A percentile compares a stretch with the other conserved stretches of the same genome.
These are phyloP conservation scores for Eidolon dupreanum DNA, from an alignment of 2,797 vertebrate genomes.

Conservation along the genomic window DNA sequence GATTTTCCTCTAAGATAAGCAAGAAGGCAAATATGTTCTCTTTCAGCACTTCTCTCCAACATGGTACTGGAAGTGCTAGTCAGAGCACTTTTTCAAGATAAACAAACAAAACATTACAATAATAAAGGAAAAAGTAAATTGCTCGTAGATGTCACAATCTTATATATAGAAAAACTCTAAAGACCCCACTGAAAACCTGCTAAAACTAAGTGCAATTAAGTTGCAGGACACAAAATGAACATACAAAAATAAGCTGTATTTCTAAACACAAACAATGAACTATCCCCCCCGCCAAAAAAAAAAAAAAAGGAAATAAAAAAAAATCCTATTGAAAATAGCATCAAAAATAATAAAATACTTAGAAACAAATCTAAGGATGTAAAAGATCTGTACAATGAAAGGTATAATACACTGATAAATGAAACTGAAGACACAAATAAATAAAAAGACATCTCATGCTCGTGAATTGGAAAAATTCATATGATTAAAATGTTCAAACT, in stretches of 20 bases:
- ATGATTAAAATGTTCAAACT: neutral
- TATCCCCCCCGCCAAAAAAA: no score
- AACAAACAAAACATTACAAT: neutral
- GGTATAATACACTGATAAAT: neutral
- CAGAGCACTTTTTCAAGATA: neutral
- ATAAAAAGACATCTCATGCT: neutral
- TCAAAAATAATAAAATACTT: neutral
- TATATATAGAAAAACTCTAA: neutral
- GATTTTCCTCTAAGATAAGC: neutral
- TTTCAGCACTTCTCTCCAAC: neutral
- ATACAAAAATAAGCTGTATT: neutral
- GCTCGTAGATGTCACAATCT: neutral
- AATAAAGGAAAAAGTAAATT: neutral
- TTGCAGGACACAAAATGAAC: neutral
- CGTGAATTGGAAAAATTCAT: neutral
- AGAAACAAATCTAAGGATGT: neutral
- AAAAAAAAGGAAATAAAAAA: neutral
- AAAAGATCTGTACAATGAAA: neutral
- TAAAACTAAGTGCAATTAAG: neutral
- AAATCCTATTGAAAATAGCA: neutral
- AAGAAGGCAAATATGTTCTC: neutral
- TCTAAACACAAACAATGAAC: neutral
- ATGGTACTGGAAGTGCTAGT: neutral
- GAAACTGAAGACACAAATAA: neutral
- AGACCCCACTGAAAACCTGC: neutral